phyloP scores from a whole-genome alignment of 2,113 vertebrate species.

The Ibidorhyncha struthersii region DNA sequence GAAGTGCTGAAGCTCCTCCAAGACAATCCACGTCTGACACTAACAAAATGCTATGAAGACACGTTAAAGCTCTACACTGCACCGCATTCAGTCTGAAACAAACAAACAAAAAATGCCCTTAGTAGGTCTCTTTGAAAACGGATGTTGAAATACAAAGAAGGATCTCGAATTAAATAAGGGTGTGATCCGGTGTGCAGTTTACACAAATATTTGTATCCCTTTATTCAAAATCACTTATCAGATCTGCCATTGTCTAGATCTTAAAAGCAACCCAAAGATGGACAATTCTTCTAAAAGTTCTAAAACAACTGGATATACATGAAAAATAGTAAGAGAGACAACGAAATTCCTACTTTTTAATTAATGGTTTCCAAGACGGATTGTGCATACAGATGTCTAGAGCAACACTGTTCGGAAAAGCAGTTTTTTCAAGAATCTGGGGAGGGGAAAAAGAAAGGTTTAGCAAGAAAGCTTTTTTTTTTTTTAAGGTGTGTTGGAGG shows the following conservation, averaged over 20 bases:
- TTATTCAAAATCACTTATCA: neutral
- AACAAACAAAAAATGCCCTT: neutral
- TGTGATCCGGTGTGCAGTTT: neutral
- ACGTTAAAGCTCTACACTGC: conserved; percentile 90
- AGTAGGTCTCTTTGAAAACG: neutral
- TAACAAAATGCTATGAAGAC: conserved; percentile 92
- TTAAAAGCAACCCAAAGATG: neutral
- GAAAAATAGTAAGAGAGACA: conserved; percentile 7
- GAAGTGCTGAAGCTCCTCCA: conserved; percentile 86
- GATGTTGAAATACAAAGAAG: neutral
- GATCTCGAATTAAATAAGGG: neutral
- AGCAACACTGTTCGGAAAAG: conserved; percentile 82
- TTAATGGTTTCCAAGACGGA: conserved; percentile 86
- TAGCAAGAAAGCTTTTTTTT: neutral
- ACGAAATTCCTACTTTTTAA: conserved; percentile 85
- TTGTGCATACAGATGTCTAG: conserved; percentile 81
- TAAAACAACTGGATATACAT: neutral
- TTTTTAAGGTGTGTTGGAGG: neutral
- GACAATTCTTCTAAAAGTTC: neutral
- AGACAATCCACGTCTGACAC: conserved; percentile 88
- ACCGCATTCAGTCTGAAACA: conserved; percentile 84
- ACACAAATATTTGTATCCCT: neutral
- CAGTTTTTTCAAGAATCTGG: conserved; percentile 92
- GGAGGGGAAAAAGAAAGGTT: conserved; percentile 32
- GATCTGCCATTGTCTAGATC: neutral